Conservation (phyloP, 2,888 invertebrate genomes). For the Trimorus sp. region DNA sequence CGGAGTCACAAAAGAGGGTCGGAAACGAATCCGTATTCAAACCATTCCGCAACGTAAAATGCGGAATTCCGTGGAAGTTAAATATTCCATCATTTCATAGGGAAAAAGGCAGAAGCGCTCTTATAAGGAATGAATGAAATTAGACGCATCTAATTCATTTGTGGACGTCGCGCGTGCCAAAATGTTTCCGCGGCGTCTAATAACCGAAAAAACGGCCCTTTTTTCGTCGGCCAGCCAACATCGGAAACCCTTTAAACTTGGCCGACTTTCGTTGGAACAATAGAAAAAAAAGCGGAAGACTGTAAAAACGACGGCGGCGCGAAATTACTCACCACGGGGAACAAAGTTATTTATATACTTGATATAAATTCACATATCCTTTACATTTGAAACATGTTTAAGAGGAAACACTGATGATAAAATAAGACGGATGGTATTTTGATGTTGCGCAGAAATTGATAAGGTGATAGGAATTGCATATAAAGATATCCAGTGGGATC, state of each 20-base stretch:
- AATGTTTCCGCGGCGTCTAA: not conserved
- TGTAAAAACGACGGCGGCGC: too few species aligned
- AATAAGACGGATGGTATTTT: slow-evolving; percentile 44
- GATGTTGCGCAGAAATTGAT: slow-evolving; percentile 29
- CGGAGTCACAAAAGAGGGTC: slow-evolving; percentile 50
- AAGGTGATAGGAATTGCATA: slow-evolving; percentile 31
- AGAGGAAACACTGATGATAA: slow-evolving; percentile 27
- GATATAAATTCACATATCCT: slow-evolving; percentile 9
- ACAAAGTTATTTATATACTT: slow-evolving; percentile 16
- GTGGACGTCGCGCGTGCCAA: not conserved
- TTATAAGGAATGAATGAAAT: slow-evolving; percentile 31
- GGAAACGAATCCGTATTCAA: slow-evolving; percentile 57
- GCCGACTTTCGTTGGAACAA: too few species aligned
- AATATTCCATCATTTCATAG: slow-evolving; percentile 52
- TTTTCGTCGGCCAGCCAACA: too few species aligned
- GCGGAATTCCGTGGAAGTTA: slow-evolving; percentile 57
- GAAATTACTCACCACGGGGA: not conserved
- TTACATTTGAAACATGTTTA: slow-evolving; percentile 28
- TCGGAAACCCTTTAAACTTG: too few species aligned
- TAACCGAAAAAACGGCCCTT: too few species aligned
- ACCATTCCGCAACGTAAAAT: slow-evolving; percentile 54
- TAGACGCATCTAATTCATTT: slow-evolving; percentile 39
- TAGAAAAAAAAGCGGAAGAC: too few species aligned
- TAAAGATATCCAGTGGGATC: slow-evolving; percentile 29
- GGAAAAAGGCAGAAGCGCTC: slow-evolving; percentile 26